These are phyloP conservation scores for Caenorhabditis wallacei DNA, from an alignment of 2,888 invertebrate species.

Conservation along the genomic window DNA sequence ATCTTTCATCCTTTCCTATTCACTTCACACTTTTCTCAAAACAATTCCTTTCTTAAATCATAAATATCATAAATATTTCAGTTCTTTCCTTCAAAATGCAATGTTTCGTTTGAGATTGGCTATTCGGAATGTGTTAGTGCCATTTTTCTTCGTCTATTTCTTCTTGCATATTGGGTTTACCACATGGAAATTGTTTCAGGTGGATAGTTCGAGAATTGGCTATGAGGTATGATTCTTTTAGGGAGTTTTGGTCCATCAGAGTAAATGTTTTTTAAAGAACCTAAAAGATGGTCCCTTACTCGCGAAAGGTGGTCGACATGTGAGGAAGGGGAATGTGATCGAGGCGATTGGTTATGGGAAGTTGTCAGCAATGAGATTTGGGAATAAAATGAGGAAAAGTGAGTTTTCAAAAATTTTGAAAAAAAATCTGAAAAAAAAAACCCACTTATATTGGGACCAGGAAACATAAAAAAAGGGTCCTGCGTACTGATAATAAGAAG, in stretches of 20 bases:
- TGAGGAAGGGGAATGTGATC: constrained; percentile 51
- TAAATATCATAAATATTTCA: too few species aligned
- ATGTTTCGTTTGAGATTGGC: constrained; percentile 46
- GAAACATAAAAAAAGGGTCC: too few species aligned
- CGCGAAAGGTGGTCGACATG: constrained; percentile 34
- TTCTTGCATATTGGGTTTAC: constrained; percentile 49
- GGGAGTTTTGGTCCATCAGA: background rate
- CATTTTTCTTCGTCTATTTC: constrained; percentile 54
- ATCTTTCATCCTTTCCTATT: constrained; percentile 7
- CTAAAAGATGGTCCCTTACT: constrained; percentile 58
- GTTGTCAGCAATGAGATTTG: constrained; percentile 34
- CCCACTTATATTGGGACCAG: background rate
- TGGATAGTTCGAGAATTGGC: constrained; percentile 40
- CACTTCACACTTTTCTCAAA: constrained; percentile 6
- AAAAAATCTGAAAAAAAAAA: background rate
- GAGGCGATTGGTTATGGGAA: constrained; percentile 57
- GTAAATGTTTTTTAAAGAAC: constrained; percentile 41
- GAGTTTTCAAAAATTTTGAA: background rate
- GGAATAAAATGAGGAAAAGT: constrained; percentile 38
- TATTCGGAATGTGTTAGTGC: constrained; percentile 34
- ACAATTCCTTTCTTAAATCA: too few species aligned
- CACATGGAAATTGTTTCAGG: constrained; percentile 43
- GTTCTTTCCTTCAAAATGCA: constrained; percentile 46
- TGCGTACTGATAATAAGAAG: too few species aligned
- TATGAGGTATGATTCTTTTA: constrained; percentile 31